Evolutionary conservation across 2,113 vertebrate species (phyloP), one percentile per base, ranked within the genome.

Genomic region (Nesogale talazaci): DNA sequence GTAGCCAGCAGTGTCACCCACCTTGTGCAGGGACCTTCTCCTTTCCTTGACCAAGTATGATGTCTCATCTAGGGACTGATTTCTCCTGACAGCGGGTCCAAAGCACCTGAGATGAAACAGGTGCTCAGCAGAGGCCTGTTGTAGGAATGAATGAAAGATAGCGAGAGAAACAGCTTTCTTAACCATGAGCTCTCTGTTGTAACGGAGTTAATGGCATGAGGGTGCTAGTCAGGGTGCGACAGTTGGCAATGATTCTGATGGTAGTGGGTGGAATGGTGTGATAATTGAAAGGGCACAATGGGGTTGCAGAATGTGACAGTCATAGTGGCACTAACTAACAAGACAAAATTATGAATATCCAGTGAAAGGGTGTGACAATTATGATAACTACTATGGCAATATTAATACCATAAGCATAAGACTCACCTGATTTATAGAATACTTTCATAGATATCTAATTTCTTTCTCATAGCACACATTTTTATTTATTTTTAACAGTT

Each of bases 151-250:
- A 34, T 56, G 65, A 85, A 85, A 5, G 15, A 25, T 80, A 79
- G 77, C 81, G 90, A 40, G 59, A 42, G 29, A 27, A 93, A 87
- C n/a, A 40, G 12, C 52, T 84, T 31, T 89, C 6, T 56, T 83
- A 79, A 72, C 19, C 78, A 56, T 1, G 74, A 79, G 42, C 20
- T 56, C n/a, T 56, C 57, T 63, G 20, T 65, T 88, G 72, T 65
- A 61, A 9, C 34, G 2, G 34, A 61, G 59, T 31, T 79, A 74
- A 69, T 34, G 46, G 61, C 65, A 67, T 31, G 75, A 57, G 75
- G 67, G 42, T 46, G 69, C 42, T 76, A 31, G 17, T 9, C 3
- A 63, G 67, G 22, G 27, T 40, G 6, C 31, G 52, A 4, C 77
- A 23, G 15, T 77, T 89, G 76, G 57, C 63, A 74, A 7, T 22